These are phyloP conservation scores for Margarornis squamiger DNA, from an alignment of 2,797 vertebrate species.

Conservation along the genomic window DNA sequence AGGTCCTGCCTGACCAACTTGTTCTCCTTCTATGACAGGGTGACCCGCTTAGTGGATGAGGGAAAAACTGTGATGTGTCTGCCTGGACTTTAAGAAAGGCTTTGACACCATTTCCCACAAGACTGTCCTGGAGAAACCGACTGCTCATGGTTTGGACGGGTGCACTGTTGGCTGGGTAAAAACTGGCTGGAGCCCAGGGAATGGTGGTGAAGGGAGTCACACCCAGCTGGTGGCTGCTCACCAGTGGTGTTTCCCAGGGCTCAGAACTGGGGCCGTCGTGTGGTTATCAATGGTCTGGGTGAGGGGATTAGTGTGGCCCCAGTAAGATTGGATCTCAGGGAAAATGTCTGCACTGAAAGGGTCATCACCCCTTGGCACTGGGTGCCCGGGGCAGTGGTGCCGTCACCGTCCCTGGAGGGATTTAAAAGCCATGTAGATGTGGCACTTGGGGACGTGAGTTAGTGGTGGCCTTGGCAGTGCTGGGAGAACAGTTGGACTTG, in stretches of 20 bases:
- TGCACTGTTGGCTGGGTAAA: background rate
- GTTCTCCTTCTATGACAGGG: background rate
- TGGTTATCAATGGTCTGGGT: rapidly evolving
- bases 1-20: background rate
- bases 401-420: background rate
- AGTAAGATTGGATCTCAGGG: background rate
- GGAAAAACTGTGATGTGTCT: background rate
- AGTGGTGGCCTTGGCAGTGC: background rate
- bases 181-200: background rate
- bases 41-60: background rate
- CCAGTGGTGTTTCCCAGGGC: background rate
- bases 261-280: rapidly evolving
- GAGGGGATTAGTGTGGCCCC: background rate
- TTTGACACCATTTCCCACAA: background rate
- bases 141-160: background rate
- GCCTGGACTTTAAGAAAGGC: background rate
- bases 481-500: background rate
- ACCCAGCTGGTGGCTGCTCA: background rate
- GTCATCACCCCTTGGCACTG: background rate
- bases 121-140: background rate
- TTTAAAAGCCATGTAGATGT: background rate
- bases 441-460: background rate
- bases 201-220: background rate
- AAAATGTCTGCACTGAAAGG: rapidly evolving
- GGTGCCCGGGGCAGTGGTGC: background rate